These are phyloP conservation scores for Chaetodon trifascialis DNA, from an alignment of 2,113 vertebrate species.

Conservation along the genomic window DNA sequence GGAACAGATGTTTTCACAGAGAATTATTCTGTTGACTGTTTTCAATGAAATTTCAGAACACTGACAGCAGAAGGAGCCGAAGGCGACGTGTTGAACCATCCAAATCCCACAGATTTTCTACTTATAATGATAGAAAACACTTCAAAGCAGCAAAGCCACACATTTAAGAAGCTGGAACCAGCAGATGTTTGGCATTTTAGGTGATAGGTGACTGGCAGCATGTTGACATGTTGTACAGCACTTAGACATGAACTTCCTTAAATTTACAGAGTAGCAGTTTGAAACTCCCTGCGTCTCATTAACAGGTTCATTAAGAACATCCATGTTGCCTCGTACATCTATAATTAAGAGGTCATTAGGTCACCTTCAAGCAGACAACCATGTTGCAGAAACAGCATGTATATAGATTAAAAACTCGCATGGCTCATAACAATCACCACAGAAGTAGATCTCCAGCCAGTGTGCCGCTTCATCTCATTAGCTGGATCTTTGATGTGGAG, in stretches of 20 bases:
- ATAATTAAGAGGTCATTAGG: background rate
- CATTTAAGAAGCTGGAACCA: background rate
- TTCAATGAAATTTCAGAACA: background rate
- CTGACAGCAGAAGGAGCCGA: background rate
- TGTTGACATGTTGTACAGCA: background rate
- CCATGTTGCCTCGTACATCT: background rate
- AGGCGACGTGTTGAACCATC: background rate
- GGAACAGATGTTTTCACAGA: background rate
- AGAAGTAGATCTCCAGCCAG: slow-evolving; percentile 1
- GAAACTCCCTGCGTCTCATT: background rate
- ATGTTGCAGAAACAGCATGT: slow-evolving; percentile 14
- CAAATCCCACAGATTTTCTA: background rate
- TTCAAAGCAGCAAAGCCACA: background rate
- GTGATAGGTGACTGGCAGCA: background rate
- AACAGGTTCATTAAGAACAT: background rate
- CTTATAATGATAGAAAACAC: background rate
- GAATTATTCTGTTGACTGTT: background rate
- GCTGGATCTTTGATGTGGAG: slow-evolving; percentile 39
- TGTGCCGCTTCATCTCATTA: slow-evolving; percentile 19
- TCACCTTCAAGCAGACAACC: background rate
- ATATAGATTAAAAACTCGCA: background rate
- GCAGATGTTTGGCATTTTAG: background rate
- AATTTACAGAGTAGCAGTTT: background rate
- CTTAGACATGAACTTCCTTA: background rate
- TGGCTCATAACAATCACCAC: background rate